Conservation (phyloP, 2,113 vertebrate species). For the Nettapus auritus region DNA sequence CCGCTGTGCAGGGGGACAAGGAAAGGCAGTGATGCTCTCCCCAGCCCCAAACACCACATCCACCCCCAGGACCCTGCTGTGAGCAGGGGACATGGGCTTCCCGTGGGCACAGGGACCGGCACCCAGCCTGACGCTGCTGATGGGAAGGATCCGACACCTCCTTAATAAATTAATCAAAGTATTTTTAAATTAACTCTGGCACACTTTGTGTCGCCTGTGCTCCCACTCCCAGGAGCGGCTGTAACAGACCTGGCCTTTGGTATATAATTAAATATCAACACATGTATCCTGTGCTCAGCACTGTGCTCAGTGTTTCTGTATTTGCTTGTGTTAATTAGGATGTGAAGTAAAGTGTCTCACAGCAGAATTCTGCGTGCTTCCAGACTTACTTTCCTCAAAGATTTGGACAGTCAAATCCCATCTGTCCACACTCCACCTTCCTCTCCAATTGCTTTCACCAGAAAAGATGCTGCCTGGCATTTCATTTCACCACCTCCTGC, state of each 20-base stretch:
- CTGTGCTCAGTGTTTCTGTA: not conserved
- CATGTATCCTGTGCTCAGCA: slow-evolving; percentile 39
- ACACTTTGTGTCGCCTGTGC: not conserved
- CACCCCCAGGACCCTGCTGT: not conserved
- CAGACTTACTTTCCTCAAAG: not conserved
- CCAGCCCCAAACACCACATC: too few species aligned
- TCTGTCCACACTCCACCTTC: not conserved
- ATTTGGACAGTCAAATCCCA: not conserved
- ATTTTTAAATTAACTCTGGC: not conserved
- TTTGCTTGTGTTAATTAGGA: slow-evolving; percentile 66
- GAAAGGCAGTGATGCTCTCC: not conserved
- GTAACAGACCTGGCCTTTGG: slow-evolving; percentile 19
- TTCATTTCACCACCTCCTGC: not conserved
- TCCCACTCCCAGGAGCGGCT: slow-evolving; percentile 18
- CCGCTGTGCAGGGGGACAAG: not conserved
- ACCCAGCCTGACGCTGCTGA: not conserved
- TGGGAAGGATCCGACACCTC: not conserved
- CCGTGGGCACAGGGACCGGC: accelerated
- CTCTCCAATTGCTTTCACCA: not conserved
- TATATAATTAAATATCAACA: slow-evolving; percentile 63
- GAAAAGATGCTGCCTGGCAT: not conserved
- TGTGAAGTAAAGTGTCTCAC: slow-evolving; percentile 14
- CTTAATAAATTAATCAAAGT: slow-evolving; percentile 30
- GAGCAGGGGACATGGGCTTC: accelerated
- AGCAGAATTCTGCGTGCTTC: not conserved